Percentiles rank a stretch among this genome's conserved stretches.
Conservation (phyloP, 1,140 invertebrate species). For the Aphidius ervi region DNA sequence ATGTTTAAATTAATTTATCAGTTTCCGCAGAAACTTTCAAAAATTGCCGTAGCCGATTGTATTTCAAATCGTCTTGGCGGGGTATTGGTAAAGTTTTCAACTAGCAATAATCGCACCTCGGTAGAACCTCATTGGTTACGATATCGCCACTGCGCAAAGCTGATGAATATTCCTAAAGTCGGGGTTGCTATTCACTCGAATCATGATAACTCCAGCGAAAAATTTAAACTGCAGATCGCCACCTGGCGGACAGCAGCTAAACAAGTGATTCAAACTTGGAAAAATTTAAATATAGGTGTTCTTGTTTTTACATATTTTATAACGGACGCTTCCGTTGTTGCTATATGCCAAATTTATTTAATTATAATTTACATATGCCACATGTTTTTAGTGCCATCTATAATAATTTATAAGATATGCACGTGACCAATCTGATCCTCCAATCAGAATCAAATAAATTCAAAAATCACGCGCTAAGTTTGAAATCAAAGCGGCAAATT, state of each 20-base stretch:
- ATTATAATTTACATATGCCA: too few relatives aligned
- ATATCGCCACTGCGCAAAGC: constrained; percentile 77
- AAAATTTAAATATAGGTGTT: too few relatives aligned
- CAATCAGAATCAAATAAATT: too few relatives aligned
- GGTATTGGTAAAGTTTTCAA: constrained; percentile 66
- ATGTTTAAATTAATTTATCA: constrained; percentile 11
- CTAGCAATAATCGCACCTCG: constrained; percentile 86
- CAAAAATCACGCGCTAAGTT: too few relatives aligned
- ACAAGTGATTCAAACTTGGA: constrained; percentile 14
- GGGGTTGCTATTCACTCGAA: constrained; percentile 21
- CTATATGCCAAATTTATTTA: too few relatives aligned
- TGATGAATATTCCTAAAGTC: constrained; percentile 30
- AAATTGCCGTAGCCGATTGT: constrained; percentile 27
- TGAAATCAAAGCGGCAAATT: too few relatives aligned
- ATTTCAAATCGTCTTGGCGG: constrained; percentile 65
- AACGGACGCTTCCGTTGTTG: too few relatives aligned
- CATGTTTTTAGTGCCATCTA: too few relatives aligned
- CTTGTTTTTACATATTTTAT: too few relatives aligned
- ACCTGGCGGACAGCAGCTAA: constrained; percentile 8
- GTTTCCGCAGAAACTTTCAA: constrained; percentile 50
- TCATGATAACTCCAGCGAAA: constrained; percentile 19
- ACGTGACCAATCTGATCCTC: too few relatives aligned
- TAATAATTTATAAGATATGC: too few relatives aligned
- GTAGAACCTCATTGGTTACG: constrained; percentile 83
- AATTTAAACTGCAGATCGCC: constrained; percentile 12